These are phyloP conservation scores for Mus caroli DNA, from an alignment of 2,797 vertebrate genomes.

Conservation along the genomic window DNA sequence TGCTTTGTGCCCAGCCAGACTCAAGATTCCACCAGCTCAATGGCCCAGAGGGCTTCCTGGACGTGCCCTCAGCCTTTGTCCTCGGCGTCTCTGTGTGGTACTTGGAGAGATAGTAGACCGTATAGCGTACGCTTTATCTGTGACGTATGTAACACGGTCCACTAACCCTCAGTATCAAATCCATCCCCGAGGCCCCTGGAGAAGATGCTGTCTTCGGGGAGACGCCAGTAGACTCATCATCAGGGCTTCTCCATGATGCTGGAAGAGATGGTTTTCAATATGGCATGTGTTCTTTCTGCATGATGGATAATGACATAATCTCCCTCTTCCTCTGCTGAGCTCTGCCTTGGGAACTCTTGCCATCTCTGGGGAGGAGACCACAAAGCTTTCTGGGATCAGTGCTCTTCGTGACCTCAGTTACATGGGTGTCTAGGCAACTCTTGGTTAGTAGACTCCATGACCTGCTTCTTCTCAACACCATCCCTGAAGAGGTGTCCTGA, in stretches of 20 bases:
- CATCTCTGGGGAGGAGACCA: constrained; percentile 73
- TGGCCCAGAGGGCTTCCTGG: constrained; percentile 61
- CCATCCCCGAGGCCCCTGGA: constrained; percentile 82
- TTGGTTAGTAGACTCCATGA: not conserved
- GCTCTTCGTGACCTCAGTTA: not conserved
- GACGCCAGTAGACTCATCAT: not conserved
- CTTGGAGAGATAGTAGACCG: constrained; percentile 86
- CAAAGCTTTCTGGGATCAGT: constrained; percentile 52
- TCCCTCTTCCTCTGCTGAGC: constrained; percentile 48
- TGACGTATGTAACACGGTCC: constrained; percentile 87
- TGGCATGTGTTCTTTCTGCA: constrained; percentile 68
- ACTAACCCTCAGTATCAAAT: constrained; percentile 87
- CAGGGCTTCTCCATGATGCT: not conserved
- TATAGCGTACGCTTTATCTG: constrained; percentile 87
- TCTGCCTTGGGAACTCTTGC: constrained; percentile 63
- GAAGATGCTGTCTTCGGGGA: constrained; percentile 56
- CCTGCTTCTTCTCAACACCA: constrained; percentile 49
- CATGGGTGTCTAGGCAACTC: not conserved
- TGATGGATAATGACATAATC: constrained; percentile 45
- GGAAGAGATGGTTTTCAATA: constrained; percentile 63
- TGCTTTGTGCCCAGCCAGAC: constrained; percentile 42
- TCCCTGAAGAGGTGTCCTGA: constrained; percentile 33
- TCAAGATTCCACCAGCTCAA: constrained; percentile 61
- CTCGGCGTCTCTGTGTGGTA: constrained; percentile 83
- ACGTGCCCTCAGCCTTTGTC: constrained; percentile 63